phyloP scores from a whole-genome alignment of 1,140 invertebrate genomes.

The Drosophila nigromelanica region DNA sequence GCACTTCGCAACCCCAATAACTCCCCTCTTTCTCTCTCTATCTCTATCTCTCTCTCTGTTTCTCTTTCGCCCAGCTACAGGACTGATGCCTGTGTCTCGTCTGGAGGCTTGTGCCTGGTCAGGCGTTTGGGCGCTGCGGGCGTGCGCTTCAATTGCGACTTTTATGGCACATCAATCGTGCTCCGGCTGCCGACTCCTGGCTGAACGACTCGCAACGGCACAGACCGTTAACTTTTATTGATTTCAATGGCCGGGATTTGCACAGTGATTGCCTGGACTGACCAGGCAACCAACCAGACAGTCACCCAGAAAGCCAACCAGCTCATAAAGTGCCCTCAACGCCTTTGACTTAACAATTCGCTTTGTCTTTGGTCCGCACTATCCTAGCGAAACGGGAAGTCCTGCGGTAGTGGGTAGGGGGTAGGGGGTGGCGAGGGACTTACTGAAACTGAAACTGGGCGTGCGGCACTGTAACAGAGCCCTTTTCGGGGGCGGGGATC shows the following conservation, averaged over 20 bases:
- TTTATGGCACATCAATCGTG: conserved; percentile 81
- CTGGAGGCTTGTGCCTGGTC: conserved; percentile 42
- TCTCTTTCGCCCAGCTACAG: conserved; percentile 1
- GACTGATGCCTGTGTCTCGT: background rate
- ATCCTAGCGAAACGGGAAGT: conserved; percentile 3
- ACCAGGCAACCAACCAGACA: conserved; percentile 33
- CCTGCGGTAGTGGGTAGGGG: no score
- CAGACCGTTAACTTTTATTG: conserved; percentile 81
- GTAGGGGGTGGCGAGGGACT: no score
- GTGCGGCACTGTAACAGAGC: conserved; percentile 2
- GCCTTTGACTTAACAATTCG: conserved; percentile 78
- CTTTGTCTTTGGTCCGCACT: conserved; percentile 65
- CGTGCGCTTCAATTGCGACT: conserved; percentile 79
- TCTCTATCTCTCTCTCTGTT: conserved; percentile 27
- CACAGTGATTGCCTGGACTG: conserved; percentile 69
- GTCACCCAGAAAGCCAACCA: conserved; percentile 28
- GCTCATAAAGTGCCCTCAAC: conserved; percentile 81
- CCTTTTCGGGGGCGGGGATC: conserved; percentile 39
- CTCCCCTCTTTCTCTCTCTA: conserved; percentile 19
- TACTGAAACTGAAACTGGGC: background rate
- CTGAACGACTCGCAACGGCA: conserved; percentile 24
- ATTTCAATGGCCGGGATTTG: conserved; percentile 80
- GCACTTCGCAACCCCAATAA: conserved; percentile 30
- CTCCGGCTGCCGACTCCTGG: conserved; percentile 6
- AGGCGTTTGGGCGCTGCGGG: conserved; percentile 60